Base-by-base conservation (phyloP, 2,888 invertebrate genomes). In the Cheilosia soror region DNA sequence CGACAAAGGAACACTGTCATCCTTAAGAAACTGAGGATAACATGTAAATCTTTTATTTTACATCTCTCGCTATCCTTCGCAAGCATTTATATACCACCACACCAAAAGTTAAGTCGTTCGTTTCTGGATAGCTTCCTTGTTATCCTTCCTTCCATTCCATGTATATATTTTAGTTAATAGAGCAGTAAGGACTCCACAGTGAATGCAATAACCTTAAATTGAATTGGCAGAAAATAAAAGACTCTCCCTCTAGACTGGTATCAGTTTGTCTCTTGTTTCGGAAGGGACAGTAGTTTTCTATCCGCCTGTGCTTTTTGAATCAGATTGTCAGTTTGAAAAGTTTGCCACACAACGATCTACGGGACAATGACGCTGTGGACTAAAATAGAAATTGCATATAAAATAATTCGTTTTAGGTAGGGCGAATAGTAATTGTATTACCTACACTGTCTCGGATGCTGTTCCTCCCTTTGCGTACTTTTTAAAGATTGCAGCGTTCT, bases 121-220 rank as follows among this genome's bases (percentile, higher is more conserved):
- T 37, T 49, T 29, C 40, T 51, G n/a, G 33, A 2, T 29, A 31
- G n/a, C 37, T 37, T 47, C 15, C 31, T 31, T 7, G 29, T 31
- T n/a, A 6, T 7, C 11, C n/a, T 58, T 47, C 33, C 25, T 37
- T 47, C 6, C 51, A 47, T 55, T 11, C 37, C 20, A 11, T 31
- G 40, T 42, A 40, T 42, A 40, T 42, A 37, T 40, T 29, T 42
- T 31, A 33, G 47, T 47, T 31, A 63, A 51, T 15, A 68, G 9
- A 77, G 44, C 37, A 73, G 15, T 55, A 55, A 33, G 11, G 44
- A 47, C 6, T 11, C 11, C 25, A 11, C 58, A 66, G 63, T 73
- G 49, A 53, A 42, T 60, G 65, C 51, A 65, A 63, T 42, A 44
- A 60, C 47, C 31, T 68, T 7, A 75, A 66, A 68, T 68, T 37